Conservation (phyloP, 2,797 vertebrate genomes). For the Spinus olivaceus region DNA sequence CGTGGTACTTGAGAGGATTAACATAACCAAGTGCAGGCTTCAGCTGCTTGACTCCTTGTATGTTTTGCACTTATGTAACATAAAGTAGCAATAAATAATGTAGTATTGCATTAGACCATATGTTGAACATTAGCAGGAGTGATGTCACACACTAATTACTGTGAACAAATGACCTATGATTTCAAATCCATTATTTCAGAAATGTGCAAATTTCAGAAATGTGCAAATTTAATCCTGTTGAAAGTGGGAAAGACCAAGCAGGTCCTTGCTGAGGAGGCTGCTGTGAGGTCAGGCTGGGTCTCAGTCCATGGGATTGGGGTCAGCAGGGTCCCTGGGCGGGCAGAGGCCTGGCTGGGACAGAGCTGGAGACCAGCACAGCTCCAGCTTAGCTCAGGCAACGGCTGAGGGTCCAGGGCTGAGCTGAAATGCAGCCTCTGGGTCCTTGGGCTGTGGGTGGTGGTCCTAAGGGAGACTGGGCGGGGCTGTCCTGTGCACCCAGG, state of each 20-base stretch:
- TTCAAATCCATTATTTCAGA: background rate
- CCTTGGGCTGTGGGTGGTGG: background rate
- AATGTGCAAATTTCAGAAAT: background rate
- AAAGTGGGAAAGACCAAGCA: background rate
- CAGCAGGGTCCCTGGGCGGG: background rate
- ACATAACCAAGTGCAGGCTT: background rate
- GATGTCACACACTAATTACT: background rate
- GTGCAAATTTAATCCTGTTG: background rate
- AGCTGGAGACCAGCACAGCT: background rate
- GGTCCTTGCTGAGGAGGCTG: background rate
- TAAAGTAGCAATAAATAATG: background rate
- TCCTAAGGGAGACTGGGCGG: background rate
- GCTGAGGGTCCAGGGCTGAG: background rate
- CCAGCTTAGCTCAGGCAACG: background rate
- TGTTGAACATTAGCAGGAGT: background rate
- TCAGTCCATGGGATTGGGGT: background rate
- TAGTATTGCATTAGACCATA: background rate
- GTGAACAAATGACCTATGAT: background rate
- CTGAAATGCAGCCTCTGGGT: background rate
- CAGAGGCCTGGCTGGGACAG: background rate
- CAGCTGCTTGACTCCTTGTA: background rate
- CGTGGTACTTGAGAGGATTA: constrained; percentile 9
- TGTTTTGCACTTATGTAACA: background rate
- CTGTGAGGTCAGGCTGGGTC: background rate
- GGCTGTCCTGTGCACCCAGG: background rate